phyloP scores from a whole-genome alignment of 1,140 invertebrate species.

The Musca domestica region DNA sequence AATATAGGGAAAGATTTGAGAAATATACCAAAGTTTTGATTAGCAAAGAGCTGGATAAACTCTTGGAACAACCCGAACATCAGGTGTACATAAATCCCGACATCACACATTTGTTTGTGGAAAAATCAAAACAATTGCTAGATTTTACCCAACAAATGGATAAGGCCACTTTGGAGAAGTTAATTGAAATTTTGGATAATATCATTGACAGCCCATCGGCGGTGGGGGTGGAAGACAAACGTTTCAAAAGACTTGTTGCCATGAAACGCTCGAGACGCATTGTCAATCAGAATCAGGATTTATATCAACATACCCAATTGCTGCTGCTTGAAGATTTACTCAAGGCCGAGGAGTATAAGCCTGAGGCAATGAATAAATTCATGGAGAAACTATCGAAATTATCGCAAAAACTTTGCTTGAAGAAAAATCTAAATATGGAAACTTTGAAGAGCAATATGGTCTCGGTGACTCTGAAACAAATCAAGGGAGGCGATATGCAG shows the following conservation, averaged over 20 bases:
- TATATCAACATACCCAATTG: neutral
- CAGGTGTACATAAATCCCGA: slow-evolving; percentile 4
- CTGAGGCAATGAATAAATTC: neutral
- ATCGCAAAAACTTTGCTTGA: slow-evolving; percentile 3
- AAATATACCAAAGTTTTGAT: neutral
- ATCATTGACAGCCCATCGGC: neutral
- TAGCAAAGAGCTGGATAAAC: neutral
- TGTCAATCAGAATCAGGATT: neutral
- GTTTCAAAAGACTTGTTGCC: neutral
- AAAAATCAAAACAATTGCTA: neutral
- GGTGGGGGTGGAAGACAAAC: neutral
- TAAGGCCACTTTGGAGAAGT: slow-evolving; percentile 1
- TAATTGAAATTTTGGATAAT: slow-evolving; percentile 8
- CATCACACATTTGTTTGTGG: neutral
- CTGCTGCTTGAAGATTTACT: neutral
- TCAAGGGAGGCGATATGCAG: neutral
- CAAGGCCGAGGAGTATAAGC: neutral
- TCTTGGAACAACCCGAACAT: neutral
- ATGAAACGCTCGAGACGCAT: neutral
- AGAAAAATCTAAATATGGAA: neutral
- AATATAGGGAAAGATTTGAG: neutral
- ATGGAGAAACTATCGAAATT: neutral
- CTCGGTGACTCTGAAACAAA: neutral
- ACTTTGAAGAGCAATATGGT: neutral
- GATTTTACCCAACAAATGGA: slow-evolving; percentile 7